These are phyloP conservation scores for Zaprionus kolodkinae DNA, from an alignment of 1,140 invertebrate genomes.

Conservation along the genomic window DNA sequence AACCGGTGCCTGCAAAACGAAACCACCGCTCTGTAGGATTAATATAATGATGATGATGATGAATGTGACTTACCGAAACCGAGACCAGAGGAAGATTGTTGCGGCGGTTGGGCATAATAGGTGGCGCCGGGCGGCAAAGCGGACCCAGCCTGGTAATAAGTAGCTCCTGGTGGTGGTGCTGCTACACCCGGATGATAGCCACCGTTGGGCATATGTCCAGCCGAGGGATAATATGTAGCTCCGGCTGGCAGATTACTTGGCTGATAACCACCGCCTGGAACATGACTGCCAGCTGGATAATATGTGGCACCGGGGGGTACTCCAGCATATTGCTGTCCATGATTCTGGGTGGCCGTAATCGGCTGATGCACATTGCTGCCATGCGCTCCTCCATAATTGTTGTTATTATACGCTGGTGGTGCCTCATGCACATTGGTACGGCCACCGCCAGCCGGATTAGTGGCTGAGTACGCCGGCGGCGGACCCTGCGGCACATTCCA, in stretches of 20 bases:
- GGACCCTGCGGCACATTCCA: slow-evolving; percentile 81
- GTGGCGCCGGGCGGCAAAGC: slow-evolving; percentile 74
- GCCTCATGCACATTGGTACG: slow-evolving; percentile 71
- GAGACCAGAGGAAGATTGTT: slow-evolving; percentile 75
- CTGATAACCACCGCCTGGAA: slow-evolving; percentile 46
- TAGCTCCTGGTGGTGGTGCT: slow-evolving; percentile 71
- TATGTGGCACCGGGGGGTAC: slow-evolving; percentile 69
- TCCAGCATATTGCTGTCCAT: slow-evolving; percentile 56
- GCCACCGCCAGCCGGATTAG: slow-evolving; percentile 64
- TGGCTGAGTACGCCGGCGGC: slow-evolving; percentile 73
- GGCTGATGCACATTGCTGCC: slow-evolving; percentile 63
- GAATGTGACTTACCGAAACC: slow-evolving; percentile 69
- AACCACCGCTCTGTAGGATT: neutral
- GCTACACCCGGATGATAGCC: slow-evolving; percentile 58
- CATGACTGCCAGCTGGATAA: slow-evolving; percentile 50
- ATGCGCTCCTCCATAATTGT: slow-evolving; percentile 65
- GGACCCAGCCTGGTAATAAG: slow-evolving; percentile 70
- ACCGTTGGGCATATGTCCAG: slow-evolving; percentile 53
- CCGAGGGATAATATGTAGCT: slow-evolving; percentile 61
- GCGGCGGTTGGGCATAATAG: slow-evolving; percentile 67
- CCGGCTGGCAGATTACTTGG: slow-evolving; percentile 50
- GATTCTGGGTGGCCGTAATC: slow-evolving; percentile 58
- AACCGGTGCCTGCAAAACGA: slow-evolving; percentile 61
- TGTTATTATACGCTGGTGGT: slow-evolving; percentile 70
- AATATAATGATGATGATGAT: neutral